Conservation (phyloP, 2,797 vertebrate species). For the Platyrinchus mystaceus region DNA sequence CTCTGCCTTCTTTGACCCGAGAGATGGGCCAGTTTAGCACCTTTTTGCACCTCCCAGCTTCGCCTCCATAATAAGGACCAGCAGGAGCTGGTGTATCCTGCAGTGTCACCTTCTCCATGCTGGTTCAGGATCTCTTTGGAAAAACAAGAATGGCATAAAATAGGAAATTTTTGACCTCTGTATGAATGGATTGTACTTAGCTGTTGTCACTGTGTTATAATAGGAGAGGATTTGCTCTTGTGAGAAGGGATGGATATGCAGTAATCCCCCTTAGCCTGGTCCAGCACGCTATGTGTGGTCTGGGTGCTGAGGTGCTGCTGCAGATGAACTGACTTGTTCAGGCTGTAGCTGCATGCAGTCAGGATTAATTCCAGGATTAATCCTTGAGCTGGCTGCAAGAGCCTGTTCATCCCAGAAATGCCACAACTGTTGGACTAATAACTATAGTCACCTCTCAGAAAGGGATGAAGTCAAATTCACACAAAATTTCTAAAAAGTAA, state of each 20-base stretch:
- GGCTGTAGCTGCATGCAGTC: not conserved
- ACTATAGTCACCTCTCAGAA: not conserved
- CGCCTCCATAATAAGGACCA: not conserved
- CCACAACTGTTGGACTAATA: not conserved
- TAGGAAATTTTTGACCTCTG: not conserved
- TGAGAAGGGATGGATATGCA: not conserved
- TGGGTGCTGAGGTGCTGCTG: constrained; percentile 21
- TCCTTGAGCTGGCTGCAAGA: not conserved
- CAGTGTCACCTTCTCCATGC: not conserved
- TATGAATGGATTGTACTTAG: not conserved
- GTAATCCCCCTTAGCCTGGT: constrained; percentile 28
- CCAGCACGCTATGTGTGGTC: constrained; percentile 41
- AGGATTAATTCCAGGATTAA: constrained; percentile 57
- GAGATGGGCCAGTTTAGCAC: not conserved
- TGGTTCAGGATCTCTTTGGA: not conserved
- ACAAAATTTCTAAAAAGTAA: not conserved
- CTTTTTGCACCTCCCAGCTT: not conserved
- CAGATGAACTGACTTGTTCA: not conserved
- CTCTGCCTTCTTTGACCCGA: not conserved
- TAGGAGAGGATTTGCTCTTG: constrained; percentile 30
- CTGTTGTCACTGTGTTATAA: not conserved
- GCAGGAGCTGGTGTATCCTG: not conserved
- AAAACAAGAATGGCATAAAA: not conserved
- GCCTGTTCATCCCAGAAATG: not conserved
- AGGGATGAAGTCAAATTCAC: not conserved